These are phyloP conservation scores for Ammospiza maritima DNA, from an alignment of 2,797 vertebrate species.

Conservation along the genomic window DNA sequence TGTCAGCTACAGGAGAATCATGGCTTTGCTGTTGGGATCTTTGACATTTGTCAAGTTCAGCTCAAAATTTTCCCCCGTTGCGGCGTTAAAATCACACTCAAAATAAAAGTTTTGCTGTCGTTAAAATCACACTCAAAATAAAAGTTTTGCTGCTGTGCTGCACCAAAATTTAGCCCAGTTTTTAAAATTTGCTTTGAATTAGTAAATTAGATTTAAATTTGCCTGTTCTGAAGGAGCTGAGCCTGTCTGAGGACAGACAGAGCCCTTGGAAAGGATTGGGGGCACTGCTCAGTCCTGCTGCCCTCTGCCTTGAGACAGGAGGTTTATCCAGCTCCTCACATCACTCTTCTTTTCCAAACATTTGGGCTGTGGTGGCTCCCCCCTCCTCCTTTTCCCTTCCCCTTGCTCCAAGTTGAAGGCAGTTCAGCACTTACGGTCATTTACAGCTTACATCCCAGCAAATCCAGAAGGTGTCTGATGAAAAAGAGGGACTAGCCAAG, in stretches of 20 bases:
- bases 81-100: neutral
- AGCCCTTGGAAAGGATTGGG: rapidly evolving
- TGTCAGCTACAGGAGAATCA: neutral
- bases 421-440: slow-evolving; percentile 60
- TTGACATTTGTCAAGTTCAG: neutral
- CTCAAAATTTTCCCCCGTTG: neutral
- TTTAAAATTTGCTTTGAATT: neutral
- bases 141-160: neutral
- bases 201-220: neutral
- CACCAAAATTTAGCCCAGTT: neutral
- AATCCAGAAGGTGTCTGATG: slow-evolving; percentile 80
- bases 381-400: neutral
- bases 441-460: slow-evolving; percentile 52
- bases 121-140: neutral
- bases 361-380: neutral
- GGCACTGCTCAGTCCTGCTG: neutral
- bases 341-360: neutral
- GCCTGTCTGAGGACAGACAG: neutral
- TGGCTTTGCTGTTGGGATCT: neutral
- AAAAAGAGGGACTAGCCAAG: slow-evolving; percentile 82
- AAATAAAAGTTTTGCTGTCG: neutral
- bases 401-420: slow-evolving; percentile 72
- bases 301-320: neutral
- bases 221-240: neutral
- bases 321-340: neutral